Evolutionary conservation across 2,113 vertebrate genomes (phyloP), one percentile per base, ranked within the genome.

Genomic region (Dolichallabes microphthalmus): DNA sequence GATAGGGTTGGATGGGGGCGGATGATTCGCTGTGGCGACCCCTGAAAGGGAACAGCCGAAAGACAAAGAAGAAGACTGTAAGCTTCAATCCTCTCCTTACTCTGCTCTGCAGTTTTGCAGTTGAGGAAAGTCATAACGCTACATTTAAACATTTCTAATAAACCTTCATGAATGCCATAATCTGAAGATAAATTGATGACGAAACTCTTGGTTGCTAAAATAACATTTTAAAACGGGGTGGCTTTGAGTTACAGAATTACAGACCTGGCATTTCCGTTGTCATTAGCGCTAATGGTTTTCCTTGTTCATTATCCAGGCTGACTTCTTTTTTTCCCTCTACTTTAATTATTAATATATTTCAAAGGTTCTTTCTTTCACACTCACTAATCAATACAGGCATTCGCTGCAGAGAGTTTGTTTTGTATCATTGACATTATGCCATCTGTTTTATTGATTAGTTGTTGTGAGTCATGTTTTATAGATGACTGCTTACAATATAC

Each of bases 291-390:
- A 20, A 71, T 69, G 32, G 15, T 20, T 69, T 69, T 32, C 32
- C 30, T 73, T 45, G 19, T 73, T 45, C 22, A 74, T 74, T 25
- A 52, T 3, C 71, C 45, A 75, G 73, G 73, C 25, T 25, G 20
- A 11, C 22, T 39, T 73, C 27, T 17, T 66, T 73, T 52, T 74
- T 27, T 3, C 22, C 22, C 22, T n/a, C 22, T 4, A 9, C 60
- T 64, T 64, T 2, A 53, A 75, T 75, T n/a, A 75, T 75, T n/a
- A 53, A 45, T 75, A 52, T 75, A 75, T 75, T 52, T 75, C 45
- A 75, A 75, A 52, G 12, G 4, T 27, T n/a, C 45, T 52, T 25
- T 14, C 20, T 17, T 12, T 53, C 45, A 53, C 6, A 10, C 45
- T n/a, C 50, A 15, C 71, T 52, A 22, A 74, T 76, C 50, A 30